Base-by-base conservation (phyloP, 2,113 vertebrate species). In the Centropristis striata region DNA sequence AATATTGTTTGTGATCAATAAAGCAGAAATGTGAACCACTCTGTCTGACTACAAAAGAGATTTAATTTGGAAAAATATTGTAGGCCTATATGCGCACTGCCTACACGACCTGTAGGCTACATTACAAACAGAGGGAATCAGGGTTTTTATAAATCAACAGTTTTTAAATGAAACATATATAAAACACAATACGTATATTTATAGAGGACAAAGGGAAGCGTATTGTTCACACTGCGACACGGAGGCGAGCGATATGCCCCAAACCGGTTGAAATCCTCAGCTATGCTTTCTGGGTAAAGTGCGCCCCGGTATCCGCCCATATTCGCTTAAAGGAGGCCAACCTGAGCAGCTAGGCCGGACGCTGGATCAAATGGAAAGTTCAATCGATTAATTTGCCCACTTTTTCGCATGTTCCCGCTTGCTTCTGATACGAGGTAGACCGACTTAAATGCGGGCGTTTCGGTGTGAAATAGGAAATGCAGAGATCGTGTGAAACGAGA, bases 271-370 rank as follows among this genome's bases (percentile, higher is more conserved):
- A 91, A 89, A 88, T 87, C 74, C 77, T 64, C 84, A 81, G 92
- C 92, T 83, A 86, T 85, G 94, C 86, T 93, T 92, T 92, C 84
- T 95, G 92, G 94, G 95, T 95, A 94, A 94, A 94, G 94, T 93
- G 89, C 83, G 88, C 86, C 78, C 89, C 88, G 90, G 94, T 95
- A 92, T 94, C 94, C 95, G 95, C 95, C 95, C 95, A 95, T 95
- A 89, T 94, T 90, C 89, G 70, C 90, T 86, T 90, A 77, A 86
- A 90, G 88, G 89, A 93, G 92, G 92, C 90, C 93, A 90, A 90
- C 88, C 90, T 80, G 75, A 92, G 79, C 81, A 89, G 90, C 91
- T 73, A 93, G 94, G 93, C 94, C 93, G 84, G 92, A 87, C 75
- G 80, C 78, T 75, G 84, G 87, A 67, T 82, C 90, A 89, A 83